Conservation (phyloP, 2,113 vertebrate species). For the Rana temporaria region DNA sequence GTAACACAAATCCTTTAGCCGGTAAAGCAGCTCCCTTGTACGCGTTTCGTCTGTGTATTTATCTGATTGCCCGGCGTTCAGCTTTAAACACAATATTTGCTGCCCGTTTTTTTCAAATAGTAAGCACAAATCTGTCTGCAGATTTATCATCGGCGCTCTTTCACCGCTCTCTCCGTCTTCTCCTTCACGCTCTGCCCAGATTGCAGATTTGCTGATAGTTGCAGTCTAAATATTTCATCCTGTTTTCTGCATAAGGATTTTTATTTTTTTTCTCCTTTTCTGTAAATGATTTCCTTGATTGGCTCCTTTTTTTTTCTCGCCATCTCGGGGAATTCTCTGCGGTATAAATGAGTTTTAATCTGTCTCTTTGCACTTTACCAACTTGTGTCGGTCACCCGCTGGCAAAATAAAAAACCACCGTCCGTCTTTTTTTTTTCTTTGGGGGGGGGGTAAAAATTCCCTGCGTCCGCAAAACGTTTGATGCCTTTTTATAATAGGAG, state of each 20-base stretch:
- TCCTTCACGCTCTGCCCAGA: not conserved
- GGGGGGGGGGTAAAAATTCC: not conserved
- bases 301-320: conserved; percentile 25
- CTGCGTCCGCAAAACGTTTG: conserved; percentile 23
- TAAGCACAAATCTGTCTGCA: too few species aligned
- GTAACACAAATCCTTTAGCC: too few species aligned
- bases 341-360: conserved; percentile 47
- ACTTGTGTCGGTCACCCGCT: conserved; percentile 33
- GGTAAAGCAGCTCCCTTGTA: too few species aligned
- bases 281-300: conserved; percentile 38
- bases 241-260: not conserved
- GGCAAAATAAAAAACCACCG: conserved; percentile 28
- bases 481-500: conserved; percentile 47
- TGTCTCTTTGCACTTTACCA: conserved; percentile 48
- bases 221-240: not conserved
- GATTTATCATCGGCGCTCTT: not conserved
- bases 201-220: not conserved
- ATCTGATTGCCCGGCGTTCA: too few species aligned
- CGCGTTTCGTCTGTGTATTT: too few species aligned
- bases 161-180: not conserved
- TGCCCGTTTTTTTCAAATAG: too few species aligned
- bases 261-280: not conserved
- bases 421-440: conserved; percentile 39
- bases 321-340: conserved; percentile 17
- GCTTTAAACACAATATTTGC: too few species aligned